Percentiles rank a stretch among this genome's conserved stretches.
Evolutionary conservation across 37 sponge, comb jelly and placozoan species (phyloP).

Genomic region (Mnemiopsis leidyi): DNA sequence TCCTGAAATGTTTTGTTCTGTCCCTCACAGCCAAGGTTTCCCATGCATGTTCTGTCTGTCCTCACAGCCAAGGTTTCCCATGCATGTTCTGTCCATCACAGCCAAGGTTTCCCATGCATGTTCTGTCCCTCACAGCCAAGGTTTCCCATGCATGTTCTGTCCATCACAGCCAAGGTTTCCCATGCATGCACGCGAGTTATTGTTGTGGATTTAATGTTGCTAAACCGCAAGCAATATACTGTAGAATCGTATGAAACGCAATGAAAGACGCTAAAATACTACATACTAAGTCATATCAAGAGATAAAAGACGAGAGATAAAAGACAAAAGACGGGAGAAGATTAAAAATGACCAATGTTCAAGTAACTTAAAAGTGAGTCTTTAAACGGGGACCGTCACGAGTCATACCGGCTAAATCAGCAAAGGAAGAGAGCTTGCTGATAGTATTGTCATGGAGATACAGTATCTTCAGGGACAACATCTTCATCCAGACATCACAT

Average conservation of each 20-base stretch:
- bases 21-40: too few relatives aligned
- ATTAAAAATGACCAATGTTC: too few relatives aligned
- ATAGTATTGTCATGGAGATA: conserved; percentile 76
- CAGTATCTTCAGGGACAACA: conserved; percentile 70
- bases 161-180: neutral
- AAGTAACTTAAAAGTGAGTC: too few relatives aligned
- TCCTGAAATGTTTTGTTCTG: conserved; percentile 42
- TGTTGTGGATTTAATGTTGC: neutral
- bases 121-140: too few relatives aligned
- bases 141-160: too few relatives aligned
- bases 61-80: too few relatives aligned
- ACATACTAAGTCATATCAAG: too few relatives aligned
- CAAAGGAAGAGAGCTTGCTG: neutral
- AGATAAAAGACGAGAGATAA: too few relatives aligned
- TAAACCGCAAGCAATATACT: neutral
- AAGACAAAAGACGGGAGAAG: neutral
- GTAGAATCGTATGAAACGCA: neutral
- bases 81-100: too few relatives aligned
- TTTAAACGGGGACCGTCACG: too few relatives aligned
- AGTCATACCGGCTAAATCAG: conserved; percentile 36
- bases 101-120: too few relatives aligned
- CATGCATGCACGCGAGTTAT: neutral
- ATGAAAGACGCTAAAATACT: neutral
- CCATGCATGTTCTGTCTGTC: too few relatives aligned
- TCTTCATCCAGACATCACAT: conserved; percentile 69